Evolutionary conservation across 2,113 vertebrate genomes (phyloP).

Genomic region (Zootoca vivipara): DNA sequence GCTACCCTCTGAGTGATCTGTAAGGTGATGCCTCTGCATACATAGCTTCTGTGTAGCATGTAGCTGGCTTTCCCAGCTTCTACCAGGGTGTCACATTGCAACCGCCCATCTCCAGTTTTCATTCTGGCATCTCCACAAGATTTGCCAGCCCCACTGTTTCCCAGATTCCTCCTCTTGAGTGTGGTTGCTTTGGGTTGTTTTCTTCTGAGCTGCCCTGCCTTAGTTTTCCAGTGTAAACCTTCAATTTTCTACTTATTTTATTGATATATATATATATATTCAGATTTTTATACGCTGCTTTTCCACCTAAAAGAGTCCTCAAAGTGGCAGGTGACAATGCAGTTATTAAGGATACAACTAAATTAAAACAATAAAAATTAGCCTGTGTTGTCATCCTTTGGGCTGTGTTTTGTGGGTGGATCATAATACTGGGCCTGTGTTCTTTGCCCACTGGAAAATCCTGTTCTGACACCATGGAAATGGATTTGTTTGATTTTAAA

Average conservation of each 20-base stretch:
- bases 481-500: neutral
- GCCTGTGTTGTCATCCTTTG: neutral
- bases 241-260: neutral
- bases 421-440: neutral
- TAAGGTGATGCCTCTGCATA: constrained; percentile 44
- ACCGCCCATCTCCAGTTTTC: neutral
- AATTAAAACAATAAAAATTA: neutral
- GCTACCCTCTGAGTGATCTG: constrained; percentile 36
- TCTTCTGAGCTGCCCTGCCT: fast-evolving
- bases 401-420: neutral
- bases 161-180: neutral
- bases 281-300: neutral
- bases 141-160: constrained; percentile 29
- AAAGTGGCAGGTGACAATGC: neutral
- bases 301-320: neutral
- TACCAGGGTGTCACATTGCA: constrained; percentile 42
- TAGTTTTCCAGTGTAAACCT: constrained; percentile 13
- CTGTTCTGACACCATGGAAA: neutral
- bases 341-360: neutral
- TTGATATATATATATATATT: neutral
- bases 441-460: neutral
- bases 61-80: constrained; percentile 57
- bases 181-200: constrained; percentile 26
- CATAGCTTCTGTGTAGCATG: constrained; percentile 47
- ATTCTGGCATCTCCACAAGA: constrained; percentile 48